Evolutionary conservation across 2,113 vertebrate genomes (phyloP), one percentile per base, ranked within the genome.

Genomic region (Lasiurus cinereus): DNA sequence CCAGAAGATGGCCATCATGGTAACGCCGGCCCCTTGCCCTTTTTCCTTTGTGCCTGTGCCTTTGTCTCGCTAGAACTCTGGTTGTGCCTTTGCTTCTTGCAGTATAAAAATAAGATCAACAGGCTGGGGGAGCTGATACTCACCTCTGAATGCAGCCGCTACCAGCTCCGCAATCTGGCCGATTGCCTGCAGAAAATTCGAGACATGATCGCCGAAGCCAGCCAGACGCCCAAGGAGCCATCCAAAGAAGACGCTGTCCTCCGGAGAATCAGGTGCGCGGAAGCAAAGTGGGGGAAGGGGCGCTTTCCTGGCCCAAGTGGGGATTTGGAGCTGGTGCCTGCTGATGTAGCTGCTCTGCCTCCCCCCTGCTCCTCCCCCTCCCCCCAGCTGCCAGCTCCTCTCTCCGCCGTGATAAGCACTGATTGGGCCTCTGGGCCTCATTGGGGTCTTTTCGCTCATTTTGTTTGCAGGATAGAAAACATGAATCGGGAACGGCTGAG

Each of bases 51-150:
- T 2, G n/a, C 83, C 79, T 72, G 21, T 1, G 21, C 48, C 33
- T 54, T 90, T 83, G 18, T 7, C 29, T 86, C 54, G 21, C 19
- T 27, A 24, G 67, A 29, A 0, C 18, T 29, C 39, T 5, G 22
- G 33, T 0, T 43, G 92, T 70, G 52, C 0, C 0, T 74, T 94
- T 94, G 64, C 94, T 89, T 11, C 50, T 19, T 52, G 33, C 95
- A 99, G 99, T 98, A 99, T 92, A 99, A 98, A 98, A 99, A 98
- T 67, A 99, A 98, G 86, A 99, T 99, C 95, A 99, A 98, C 95
- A 99, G 98, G 95, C 97, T 97, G 0, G 99, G 99, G 1, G 99
- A 99, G 97, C 85, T 99, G 96, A 98, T 99, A 2, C 98, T 99
- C 73, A 99, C 96, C 4, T 99, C 99, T 0, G 99, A 99, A 88